Conservation (phyloP, 1,140 invertebrate species). For the Lepidurus arcticus region DNA sequence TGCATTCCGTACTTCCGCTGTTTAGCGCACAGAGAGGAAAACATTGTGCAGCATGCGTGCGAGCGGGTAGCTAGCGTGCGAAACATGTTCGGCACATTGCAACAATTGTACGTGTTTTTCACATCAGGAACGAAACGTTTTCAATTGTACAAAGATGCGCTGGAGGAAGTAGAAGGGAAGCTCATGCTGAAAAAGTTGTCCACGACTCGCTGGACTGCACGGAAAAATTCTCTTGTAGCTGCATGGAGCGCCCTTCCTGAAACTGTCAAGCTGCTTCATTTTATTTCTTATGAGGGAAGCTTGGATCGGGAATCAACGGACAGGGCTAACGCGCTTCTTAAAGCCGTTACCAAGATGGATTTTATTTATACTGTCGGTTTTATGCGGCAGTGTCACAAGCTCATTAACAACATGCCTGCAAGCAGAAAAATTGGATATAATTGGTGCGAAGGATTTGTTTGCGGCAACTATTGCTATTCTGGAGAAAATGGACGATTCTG, state of each 20-base stretch:
- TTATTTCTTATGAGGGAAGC: neutral
- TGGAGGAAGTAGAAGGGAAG: constrained; percentile 23
- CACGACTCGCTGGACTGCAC: neutral
- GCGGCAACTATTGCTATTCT: constrained; percentile 19
- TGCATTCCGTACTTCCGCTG: constrained; percentile 15
- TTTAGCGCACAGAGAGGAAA: neutral
- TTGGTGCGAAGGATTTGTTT: constrained; percentile 8
- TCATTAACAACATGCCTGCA: neutral
- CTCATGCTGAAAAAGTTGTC: constrained; percentile 13
- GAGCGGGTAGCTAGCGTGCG: neutral
- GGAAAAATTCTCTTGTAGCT: neutral
- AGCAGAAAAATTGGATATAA: constrained; percentile 23
- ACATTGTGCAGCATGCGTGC: constrained; percentile 7
- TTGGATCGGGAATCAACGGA: constrained; percentile 11
- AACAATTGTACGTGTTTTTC: constrained; percentile 6
- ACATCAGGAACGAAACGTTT: constrained; percentile 18
- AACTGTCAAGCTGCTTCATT: constrained; percentile 22
- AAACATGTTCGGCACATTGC: constrained; percentile 23
- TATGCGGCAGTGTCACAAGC: neutral
- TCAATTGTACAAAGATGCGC: neutral
- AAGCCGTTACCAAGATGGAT: constrained; percentile 25
- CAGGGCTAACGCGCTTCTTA: constrained; percentile 16
- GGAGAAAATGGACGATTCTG: neutral
- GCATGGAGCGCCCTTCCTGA: constrained; percentile 23
- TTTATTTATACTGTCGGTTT: constrained; percentile 19